phyloP scores from a whole-genome alignment of 2,113 vertebrate genomes.

The Castor canadensis region DNA sequence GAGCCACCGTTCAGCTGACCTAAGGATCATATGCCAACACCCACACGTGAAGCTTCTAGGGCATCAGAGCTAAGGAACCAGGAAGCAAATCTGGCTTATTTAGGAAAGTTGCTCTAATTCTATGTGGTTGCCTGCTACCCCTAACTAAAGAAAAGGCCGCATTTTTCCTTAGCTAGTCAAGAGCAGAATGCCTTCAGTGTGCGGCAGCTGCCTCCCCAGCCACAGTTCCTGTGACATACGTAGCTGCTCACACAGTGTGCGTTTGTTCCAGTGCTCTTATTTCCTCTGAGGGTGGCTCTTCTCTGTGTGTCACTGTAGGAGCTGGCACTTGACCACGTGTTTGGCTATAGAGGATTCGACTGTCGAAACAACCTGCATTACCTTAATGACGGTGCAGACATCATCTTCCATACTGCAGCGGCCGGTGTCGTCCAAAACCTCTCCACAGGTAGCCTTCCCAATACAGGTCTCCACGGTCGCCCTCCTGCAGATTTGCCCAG shows the following conservation, averaged over 20 bases:
- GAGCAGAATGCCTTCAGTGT: not conserved
- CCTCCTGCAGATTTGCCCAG: fast-evolving
- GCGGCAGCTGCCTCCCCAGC: not conserved
- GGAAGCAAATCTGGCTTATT: not conserved
- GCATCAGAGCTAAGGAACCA: not conserved
- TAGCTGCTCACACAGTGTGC: not conserved
- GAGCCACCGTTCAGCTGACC: not conserved
- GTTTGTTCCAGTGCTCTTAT: not conserved
- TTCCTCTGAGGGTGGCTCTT: not conserved
- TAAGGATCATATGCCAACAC: not conserved
- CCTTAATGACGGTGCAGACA: slow-evolving; percentile 96
- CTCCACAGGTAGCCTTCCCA: slow-evolving; percentile 90
- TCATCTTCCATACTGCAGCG: slow-evolving; percentile 96
- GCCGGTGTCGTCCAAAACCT: slow-evolving; percentile 94
- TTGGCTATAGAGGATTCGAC: slow-evolving; percentile 97
- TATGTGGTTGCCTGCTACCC: fast-evolving
- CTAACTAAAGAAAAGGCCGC: not conserved
- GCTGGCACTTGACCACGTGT: slow-evolving; percentile 95
- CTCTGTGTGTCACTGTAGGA: slow-evolving; percentile 85
- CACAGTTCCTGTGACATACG: fast-evolving
- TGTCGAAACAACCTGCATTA: slow-evolving; percentile 99
- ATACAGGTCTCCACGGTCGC: fast-evolving
- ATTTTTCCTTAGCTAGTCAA: not conserved
- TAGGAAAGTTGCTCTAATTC: not conserved
- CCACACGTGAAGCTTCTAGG: not conserved